Percentiles rank a stretch among this genome's conserved stretches.
These are phyloP conservation scores for Ispidina lecontei DNA, from an alignment of 2,797 vertebrate species.

Conservation along the genomic window DNA sequence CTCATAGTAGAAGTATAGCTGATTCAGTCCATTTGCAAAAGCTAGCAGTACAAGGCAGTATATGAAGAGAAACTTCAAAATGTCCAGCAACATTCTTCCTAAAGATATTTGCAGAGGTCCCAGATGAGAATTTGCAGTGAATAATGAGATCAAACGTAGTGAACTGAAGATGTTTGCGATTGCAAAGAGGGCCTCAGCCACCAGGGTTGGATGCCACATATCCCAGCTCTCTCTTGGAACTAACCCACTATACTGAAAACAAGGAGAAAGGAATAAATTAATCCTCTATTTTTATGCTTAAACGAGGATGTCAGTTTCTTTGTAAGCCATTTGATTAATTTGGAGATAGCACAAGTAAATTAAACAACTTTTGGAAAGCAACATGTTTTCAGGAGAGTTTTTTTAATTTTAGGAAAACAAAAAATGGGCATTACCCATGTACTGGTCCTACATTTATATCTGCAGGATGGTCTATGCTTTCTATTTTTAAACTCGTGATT, in stretches of 20 bases:
- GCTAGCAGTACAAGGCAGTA: constrained; percentile 96
- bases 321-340: background rate
- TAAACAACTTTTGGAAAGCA: background rate
- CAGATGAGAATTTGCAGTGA: constrained; percentile 97
- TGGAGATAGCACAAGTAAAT: background rate
- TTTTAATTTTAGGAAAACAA: background rate
- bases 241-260: constrained; percentile 84
- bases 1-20: constrained; percentile 95
- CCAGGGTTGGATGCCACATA: constrained; percentile 95
- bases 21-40: constrained; percentile 97
- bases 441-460: background rate
- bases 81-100: constrained; percentile 97
- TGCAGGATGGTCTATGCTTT: background rate
- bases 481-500: background rate
- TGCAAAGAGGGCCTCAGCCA: constrained; percentile 95
- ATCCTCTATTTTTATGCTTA: background rate
- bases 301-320: background rate
- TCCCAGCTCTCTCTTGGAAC: constrained; percentile 86
- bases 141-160: constrained; percentile 94
- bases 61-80: constrained; percentile 98
- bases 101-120: constrained; percentile 97
- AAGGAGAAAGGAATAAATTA: constrained; percentile 56
- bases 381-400: background rate
- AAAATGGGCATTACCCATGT: background rate
- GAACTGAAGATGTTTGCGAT: constrained; percentile 99